Evolutionary conservation across 2,888 invertebrate species (phyloP), one percentile per base, ranked within the genome.

Genomic region (Dryocosmus kuriphilus): DNA sequence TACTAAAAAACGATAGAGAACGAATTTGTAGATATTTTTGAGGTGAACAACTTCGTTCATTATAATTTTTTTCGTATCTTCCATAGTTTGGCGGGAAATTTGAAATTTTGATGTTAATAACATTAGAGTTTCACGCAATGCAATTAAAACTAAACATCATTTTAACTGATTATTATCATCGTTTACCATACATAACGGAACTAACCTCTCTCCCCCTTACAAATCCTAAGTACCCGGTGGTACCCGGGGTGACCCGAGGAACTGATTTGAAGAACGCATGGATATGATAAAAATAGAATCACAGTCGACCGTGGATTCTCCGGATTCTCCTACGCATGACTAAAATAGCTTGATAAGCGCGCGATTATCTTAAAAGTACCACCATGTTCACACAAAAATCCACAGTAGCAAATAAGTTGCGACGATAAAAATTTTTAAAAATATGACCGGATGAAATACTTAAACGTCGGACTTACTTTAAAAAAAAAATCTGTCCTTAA

Each of bases 321-420:
- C n/a, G n/a, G n/a, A 85, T 89, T 89, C 89, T 89, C 89, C 89
- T 89, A 89, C 89, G 88, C 87, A 82, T 85, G 84, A 84, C 85
- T 78, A 84, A 89, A 89, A 89, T 89, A 89, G 86, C 81, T 83
- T 84, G 81, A 81, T 82, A 77, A 82, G 86, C 83, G 83, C 82
- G 82, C 84, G 86, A 85, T 87, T n/a, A n/a, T 85, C 84, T 79
- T 82, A 82, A 87, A 85, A 84, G 83, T 84, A 85, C 83, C 77
- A 84, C 81, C 75, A 86, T 88, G 84, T 79, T 79, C 77, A 75
- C 81, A 79, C 83, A 73, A 76, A 67, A 77, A 38, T 82, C 77
- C 79, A 63, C 63, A 84, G 38, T n/a, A 57, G n/a, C 55, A 74
- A 57, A 74, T 32, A 74, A 57, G 74, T 57, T 35, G 57, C 32